Percentiles rank a stretch among this genome's conserved stretches.
Evolutionary conservation across 2,113 vertebrate genomes (phyloP).

Genomic region (Megaleporinus macrocephalus): DNA sequence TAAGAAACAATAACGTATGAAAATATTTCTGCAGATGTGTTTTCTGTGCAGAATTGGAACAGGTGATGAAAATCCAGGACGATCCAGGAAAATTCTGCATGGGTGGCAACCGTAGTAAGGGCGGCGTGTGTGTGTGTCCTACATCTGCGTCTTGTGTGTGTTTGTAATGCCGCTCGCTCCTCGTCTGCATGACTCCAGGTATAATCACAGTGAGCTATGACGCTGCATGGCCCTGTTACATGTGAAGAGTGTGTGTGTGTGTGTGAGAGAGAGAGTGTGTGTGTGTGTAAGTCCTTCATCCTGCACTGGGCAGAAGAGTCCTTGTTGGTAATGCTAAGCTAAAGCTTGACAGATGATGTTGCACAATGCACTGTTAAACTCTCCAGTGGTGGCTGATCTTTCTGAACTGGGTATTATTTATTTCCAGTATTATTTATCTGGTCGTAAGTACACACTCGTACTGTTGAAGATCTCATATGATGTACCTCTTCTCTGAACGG

Average conservation of each 20-base stretch:
- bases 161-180: constrained; percentile 64
- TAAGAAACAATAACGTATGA: too few species aligned
- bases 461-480: constrained; percentile 47
- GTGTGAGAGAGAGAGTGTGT: constrained; percentile 37
- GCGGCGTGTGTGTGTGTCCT: constrained; percentile 30
- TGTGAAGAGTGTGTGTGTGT: constrained; percentile 50
- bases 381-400: constrained; percentile 66
- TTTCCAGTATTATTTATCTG: constrained; percentile 64
- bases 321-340: constrained; percentile 58
- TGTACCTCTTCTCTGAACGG: constrained; percentile 59
- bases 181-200: constrained; percentile 76
- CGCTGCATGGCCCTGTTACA: constrained; percentile 82
- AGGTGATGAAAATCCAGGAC: too few species aligned
- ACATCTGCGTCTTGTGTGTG: constrained; percentile 48
- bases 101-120: neutral
- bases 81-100: too few species aligned
- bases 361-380: constrained; percentile 73
- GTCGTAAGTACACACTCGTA: constrained; percentile 57
- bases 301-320: constrained; percentile 47
- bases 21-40: too few species aligned
- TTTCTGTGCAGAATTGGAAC: too few species aligned
- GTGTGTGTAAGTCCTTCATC: constrained; percentile 25
- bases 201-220: constrained; percentile 72
- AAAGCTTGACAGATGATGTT: constrained; percentile 71
- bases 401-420: constrained; percentile 60